Evolutionary conservation across 2,888 invertebrate genomes (phyloP).

Genomic region (Koerneria pararmatus): DNA sequence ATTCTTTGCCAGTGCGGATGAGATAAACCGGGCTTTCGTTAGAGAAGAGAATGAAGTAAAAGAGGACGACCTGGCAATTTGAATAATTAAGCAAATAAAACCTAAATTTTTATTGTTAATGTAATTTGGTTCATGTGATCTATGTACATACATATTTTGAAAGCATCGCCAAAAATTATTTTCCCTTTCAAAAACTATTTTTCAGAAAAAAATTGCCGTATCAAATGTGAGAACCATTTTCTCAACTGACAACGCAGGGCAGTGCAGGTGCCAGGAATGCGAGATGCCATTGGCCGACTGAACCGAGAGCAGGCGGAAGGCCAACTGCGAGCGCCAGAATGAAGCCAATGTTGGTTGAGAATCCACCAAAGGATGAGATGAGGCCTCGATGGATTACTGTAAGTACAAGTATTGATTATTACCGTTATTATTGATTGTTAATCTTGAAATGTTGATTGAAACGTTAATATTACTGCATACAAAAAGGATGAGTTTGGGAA

Average conservation of each 20-base stretch:
- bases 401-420: slow-evolving; percentile 9
- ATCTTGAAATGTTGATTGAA: neutral
- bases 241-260: slow-evolving; percentile 29
- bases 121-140: too few relatives aligned
- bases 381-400: slow-evolving; percentile 38
- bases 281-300: slow-evolving; percentile 36
- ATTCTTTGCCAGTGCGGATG: too few relatives aligned
- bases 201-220: too few relatives aligned
- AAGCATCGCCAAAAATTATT: too few relatives aligned
- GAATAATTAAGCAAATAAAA: neutral
- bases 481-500: too few relatives aligned
- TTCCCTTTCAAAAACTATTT: too few relatives aligned
- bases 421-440: too few relatives aligned
- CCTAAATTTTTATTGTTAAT: too few relatives aligned
- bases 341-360: slow-evolving; percentile 46
- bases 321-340: slow-evolving; percentile 38
- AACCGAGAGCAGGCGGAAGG: slow-evolving; percentile 42
- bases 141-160: too few relatives aligned
- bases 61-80: slow-evolving; percentile 5
- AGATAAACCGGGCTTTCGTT: too few relatives aligned
- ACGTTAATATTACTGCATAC: neutral
- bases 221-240: slow-evolving; percentile 1
- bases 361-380: slow-evolving; percentile 46
- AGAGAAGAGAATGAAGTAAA: slow-evolving; percentile 16
- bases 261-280: slow-evolving; percentile 37